phyloP scores from a whole-genome alignment of 2,888 invertebrate genomes.

The Tetramorium bicarinatum region DNA sequence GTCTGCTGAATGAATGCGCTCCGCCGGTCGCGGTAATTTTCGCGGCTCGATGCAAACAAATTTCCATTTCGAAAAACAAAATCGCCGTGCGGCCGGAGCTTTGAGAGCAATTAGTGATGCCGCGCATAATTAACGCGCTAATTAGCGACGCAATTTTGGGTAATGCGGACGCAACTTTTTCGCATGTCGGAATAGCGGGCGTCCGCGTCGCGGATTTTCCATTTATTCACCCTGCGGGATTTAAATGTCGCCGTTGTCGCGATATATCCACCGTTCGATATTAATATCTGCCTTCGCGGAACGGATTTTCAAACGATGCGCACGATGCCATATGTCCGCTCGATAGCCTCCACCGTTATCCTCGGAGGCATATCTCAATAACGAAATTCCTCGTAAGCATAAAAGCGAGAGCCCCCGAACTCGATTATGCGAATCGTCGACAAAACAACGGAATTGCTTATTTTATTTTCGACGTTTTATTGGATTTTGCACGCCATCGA shows the following conservation, averaged over 20 bases:
- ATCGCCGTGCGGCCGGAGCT: constrained; percentile 35
- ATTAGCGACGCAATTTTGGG: constrained; percentile 46
- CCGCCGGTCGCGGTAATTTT: constrained; percentile 44
- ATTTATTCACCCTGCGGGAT: constrained; percentile 36
- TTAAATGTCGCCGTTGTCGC: constrained; percentile 36
- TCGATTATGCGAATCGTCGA: constrained; percentile 4
- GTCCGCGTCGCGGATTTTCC: constrained; percentile 34
- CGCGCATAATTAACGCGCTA: constrained; percentile 50
- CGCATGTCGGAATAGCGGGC: constrained; percentile 24
- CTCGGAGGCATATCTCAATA: constrained; percentile 8
- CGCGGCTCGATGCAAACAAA: constrained; percentile 56
- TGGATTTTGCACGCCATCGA: neutral
- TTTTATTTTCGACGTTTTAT: constrained; percentile 15
- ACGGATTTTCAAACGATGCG: constrained; percentile 14
- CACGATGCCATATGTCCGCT: neutral
- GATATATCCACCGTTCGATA: neutral
- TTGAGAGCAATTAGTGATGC: constrained; percentile 60
- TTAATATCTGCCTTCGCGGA: constrained; percentile 29
- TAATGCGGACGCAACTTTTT: constrained; percentile 39
- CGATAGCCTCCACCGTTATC: neutral
- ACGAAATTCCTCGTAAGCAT: constrained; percentile 22
- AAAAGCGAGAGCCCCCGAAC: neutral
- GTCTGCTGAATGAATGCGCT: constrained; percentile 50
- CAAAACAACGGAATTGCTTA: constrained; percentile 2
- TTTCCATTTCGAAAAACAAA: constrained; percentile 54